Evolutionary conservation across 2,797 vertebrate species (phyloP).

Genomic region (Tapera naevia): DNA sequence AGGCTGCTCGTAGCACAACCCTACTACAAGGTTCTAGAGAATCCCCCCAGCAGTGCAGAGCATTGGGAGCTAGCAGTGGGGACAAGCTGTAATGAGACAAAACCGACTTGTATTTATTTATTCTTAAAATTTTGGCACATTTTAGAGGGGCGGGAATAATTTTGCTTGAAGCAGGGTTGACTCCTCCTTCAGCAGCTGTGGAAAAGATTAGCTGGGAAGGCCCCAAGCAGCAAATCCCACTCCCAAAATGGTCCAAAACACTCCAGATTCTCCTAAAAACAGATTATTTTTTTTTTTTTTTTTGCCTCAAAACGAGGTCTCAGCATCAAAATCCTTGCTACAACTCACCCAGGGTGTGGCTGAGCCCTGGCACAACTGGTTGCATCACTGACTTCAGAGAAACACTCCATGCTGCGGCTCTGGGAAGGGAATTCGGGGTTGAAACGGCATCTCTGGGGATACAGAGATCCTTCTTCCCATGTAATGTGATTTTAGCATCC

Average conservation of each 20-base stretch:
- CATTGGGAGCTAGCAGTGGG: background rate
- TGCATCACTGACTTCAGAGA: background rate
- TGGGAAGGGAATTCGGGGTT: background rate
- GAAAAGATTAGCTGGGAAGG: background rate
- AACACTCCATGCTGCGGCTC: rapidly evolving
- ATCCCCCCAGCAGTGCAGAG: background rate
- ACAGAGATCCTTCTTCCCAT: background rate
- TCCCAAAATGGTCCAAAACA: background rate
- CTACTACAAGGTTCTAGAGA: background rate
- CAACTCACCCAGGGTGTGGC: background rate
- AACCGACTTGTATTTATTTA: background rate
- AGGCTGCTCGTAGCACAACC: background rate
- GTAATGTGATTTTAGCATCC: background rate
- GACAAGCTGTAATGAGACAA: background rate
- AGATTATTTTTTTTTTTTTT: background rate
- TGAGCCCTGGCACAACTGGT: background rate
- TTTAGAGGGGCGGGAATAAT: background rate
- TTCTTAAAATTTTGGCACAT: background rate
- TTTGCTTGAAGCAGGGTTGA: background rate
- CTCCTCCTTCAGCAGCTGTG: background rate
- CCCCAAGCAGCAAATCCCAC: background rate
- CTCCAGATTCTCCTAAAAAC: background rate
- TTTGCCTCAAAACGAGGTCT: rapidly evolving
- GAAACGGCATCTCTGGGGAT: background rate
- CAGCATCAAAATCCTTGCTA: background rate